phyloP scores from a whole-genome alignment of 2,113 vertebrate genomes.

The Lophius piscatorius region DNA sequence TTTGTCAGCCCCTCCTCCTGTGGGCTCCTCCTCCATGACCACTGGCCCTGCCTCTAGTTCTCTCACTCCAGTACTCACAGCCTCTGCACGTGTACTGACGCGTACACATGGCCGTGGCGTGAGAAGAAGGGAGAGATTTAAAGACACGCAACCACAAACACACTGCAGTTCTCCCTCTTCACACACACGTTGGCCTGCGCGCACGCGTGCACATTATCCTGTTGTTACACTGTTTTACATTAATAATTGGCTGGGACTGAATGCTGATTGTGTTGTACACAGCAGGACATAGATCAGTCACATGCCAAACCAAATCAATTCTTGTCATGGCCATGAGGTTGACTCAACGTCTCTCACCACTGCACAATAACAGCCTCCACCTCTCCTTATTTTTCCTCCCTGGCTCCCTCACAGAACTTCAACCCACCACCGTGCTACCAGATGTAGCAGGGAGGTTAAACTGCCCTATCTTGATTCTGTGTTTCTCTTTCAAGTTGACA shows the following conservation, averaged over 20 bases:
- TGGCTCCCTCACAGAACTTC: constrained; percentile 8
- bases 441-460: background rate
- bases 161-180: constrained; percentile 58
- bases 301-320: constrained; percentile 51
- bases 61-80: constrained; percentile 67
- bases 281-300: constrained; percentile 36
- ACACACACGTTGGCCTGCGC: constrained; percentile 39
- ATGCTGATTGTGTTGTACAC: constrained; percentile 55
- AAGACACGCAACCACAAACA: constrained; percentile 79
- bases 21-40: constrained; percentile 57
- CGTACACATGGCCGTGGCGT: constrained; percentile 80
- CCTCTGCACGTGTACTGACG: constrained; percentile 78
- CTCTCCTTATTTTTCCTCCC: background rate
- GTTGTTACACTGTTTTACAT: constrained; percentile 63
- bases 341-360: constrained; percentile 45
- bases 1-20: constrained; percentile 16
- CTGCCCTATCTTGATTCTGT: constrained; percentile 19
- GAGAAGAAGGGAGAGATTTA: constrained; percentile 83
- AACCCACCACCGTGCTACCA: background rate
- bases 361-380: background rate
- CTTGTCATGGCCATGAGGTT: constrained; percentile 37
- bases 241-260: constrained; percentile 57
- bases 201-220: constrained; percentile 39
- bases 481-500: no score
- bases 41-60: constrained; percentile 69